Evolutionary conservation across 1,140 invertebrate genomes (phyloP), one percentile per base, ranked within the genome.

Genomic region (Formica selysi): DNA sequence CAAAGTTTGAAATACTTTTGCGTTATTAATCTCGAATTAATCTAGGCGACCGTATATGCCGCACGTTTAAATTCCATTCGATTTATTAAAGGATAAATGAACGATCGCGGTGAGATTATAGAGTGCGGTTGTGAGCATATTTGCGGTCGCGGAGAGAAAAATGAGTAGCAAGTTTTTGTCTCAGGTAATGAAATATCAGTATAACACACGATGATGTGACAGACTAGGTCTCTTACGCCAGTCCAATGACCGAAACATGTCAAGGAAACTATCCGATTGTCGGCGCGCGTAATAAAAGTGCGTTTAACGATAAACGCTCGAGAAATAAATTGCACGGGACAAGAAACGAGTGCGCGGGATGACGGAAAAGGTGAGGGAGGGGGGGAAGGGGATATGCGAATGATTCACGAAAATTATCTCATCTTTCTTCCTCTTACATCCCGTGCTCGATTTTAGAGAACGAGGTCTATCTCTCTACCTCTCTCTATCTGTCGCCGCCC

Each of bases 231-330:
- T 54, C 11, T 65, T 29, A n/a, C 44, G 19, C 41, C 19, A 19
- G 41, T 80, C 48, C 36, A 80, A 68, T 80, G 64, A 57, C 44
- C 36, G 64, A 80, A 80, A 80, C 64, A 54, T 80, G 76, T 80
- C 64, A 79, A 79, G 76, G 62, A 54, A 68, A 79, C 29, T 67
- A 36, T 68, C 26, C 41, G 61, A 48, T 48, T n/a, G 13, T n/a
- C 19, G 13, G 3, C 13, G 41, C 6, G 19, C n/a, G 41, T 7
- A 8, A 7, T 38, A 22, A 26, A 48, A 13, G 8, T 22, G 10
- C 8, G 29, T 10, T 26, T 78, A 57, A 44, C 32, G 38, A 16
- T 29, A 54, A 19, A 26, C 1, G 41, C 10, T 32, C 41, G 26
- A 22, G 51, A 70, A 57, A 80, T 68, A 68, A 57, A 80, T 80